Conservation (phyloP, 2,113 vertebrate species). For the Jacana jacana region DNA sequence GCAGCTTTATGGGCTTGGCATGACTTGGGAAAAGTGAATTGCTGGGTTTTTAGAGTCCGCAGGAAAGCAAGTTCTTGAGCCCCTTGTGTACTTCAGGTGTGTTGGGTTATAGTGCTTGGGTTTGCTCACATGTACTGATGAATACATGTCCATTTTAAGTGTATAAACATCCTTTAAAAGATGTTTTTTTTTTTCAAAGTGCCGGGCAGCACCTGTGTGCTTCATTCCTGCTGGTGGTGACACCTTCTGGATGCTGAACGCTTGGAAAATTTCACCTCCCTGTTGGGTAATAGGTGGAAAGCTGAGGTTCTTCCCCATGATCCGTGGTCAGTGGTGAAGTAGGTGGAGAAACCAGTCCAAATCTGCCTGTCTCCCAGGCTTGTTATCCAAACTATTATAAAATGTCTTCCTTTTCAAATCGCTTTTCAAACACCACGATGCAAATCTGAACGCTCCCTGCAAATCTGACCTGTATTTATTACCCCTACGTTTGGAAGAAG, state of each 20-base stretch:
- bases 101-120: background rate
- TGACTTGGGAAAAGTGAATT: background rate
- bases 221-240: background rate
- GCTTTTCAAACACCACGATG: background rate
- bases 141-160: background rate
- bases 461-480: background rate
- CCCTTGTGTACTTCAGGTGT: background rate
- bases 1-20: background rate
- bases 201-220: background rate
- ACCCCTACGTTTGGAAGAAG: background rate
- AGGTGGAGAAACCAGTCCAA: background rate
- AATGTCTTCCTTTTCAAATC: background rate
- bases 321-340: fast-evolving
- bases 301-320: background rate
- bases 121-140: background rate
- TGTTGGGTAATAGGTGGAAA: background rate
- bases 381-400: background rate
- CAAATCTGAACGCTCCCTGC: background rate
- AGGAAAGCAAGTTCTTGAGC: background rate
- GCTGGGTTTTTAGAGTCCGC: background rate
- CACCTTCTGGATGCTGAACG: background rate
- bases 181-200: background rate
- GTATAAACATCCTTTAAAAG: background rate
- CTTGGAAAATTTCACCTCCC: background rate
- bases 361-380: background rate